Percentiles rank a stretch among this genome's conserved stretches.
Evolutionary conservation across 2,797 vertebrate species (phyloP).

Genomic region (Scarus forsteni): DNA sequence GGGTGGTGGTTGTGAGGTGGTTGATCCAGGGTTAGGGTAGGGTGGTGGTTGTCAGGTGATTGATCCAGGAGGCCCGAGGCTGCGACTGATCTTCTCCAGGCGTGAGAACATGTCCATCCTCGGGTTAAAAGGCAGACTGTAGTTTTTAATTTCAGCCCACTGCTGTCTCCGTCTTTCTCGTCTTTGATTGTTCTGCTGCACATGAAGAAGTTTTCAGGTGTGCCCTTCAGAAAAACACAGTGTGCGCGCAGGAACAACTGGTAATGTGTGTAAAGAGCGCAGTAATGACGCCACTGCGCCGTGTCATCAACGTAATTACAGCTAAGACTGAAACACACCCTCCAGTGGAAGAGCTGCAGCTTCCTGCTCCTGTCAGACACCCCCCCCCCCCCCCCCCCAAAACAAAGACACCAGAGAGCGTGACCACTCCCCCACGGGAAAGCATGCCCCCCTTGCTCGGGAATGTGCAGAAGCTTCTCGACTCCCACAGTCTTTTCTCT

Average conservation of each 20-base stretch:
- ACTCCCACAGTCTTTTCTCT: slow-evolving; percentile 25
- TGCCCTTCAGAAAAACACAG: background rate
- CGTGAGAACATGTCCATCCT: background rate
- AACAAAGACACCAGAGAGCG: no score
- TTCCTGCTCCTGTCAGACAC: slow-evolving; percentile 7
- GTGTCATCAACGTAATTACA: background rate
- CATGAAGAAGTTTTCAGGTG: background rate
- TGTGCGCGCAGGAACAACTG: background rate
- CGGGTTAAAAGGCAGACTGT: background rate
- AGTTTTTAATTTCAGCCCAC: background rate
- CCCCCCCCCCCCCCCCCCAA: no score
- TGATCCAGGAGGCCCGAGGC: no score
- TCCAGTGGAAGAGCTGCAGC: background rate
- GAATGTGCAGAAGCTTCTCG: slow-evolving; percentile 58
- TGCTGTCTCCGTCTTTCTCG: background rate
- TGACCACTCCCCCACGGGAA: no score
- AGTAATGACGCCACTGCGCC: background rate
- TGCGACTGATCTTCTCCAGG: background rate
- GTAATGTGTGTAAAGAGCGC: background rate
- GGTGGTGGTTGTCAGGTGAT: no score
- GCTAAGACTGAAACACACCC: background rate
- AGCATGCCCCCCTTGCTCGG: no score
- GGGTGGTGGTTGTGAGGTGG: no score
- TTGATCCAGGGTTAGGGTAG: no score
- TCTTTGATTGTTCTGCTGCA: background rate